Conservation (phyloP, 2,797 vertebrate genomes). For the Dermochelys coriacea region DNA sequence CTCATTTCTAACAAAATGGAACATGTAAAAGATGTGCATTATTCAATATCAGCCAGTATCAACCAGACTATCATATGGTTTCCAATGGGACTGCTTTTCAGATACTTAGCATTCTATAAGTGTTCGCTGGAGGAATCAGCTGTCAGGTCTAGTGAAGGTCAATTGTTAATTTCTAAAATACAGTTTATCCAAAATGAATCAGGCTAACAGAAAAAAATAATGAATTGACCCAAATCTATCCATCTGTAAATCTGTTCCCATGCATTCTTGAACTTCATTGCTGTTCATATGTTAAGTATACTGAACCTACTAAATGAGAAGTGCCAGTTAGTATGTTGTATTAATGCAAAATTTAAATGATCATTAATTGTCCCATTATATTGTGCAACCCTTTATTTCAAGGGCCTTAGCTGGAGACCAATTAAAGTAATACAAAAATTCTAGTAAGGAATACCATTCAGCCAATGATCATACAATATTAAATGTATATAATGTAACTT, state of each 20-base stretch:
- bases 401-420: background rate
- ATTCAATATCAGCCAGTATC: background rate
- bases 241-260: background rate
- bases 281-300: background rate
- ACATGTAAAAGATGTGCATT: background rate
- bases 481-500: background rate
- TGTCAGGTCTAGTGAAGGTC: background rate
- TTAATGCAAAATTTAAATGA: background rate
- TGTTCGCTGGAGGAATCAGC: background rate
- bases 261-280: background rate
- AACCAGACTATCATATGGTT: background rate
- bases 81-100: background rate
- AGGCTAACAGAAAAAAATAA: background rate
- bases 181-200: background rate
- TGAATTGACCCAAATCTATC: background rate
- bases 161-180: background rate
- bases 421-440: background rate
- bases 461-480: no score
- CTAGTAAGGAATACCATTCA: background rate
- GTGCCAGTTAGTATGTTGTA: background rate
- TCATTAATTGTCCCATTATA: background rate
- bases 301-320: background rate
- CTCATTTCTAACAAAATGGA: background rate
- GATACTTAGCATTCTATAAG: background rate
- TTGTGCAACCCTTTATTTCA: background rate